Percentiles rank a stretch among this genome's conserved stretches.
Evolutionary conservation across 2,113 vertebrate genomes (phyloP).

Genomic region (Actinemys pallida): DNA sequence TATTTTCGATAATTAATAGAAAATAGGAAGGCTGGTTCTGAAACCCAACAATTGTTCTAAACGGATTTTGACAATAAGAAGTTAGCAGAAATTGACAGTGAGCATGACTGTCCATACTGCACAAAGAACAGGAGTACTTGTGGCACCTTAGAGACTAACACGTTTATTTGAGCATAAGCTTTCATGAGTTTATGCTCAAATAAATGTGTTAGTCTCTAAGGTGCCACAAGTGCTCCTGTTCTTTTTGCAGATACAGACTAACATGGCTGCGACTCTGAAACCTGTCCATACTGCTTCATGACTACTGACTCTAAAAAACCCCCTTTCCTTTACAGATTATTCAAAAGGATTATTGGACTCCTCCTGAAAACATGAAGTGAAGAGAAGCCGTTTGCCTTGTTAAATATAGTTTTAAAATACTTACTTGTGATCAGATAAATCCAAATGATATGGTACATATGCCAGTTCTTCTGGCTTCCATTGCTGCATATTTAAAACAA

Average conservation of each 20-base stretch:
- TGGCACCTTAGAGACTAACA: too few relatives aligned
- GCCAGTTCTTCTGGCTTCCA: conserved; percentile 92
- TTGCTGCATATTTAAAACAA: conserved; percentile 92
- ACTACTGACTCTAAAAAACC: background rate
- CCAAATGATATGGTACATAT: conserved; percentile 89
- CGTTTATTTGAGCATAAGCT: too few relatives aligned
- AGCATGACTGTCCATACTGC: background rate
- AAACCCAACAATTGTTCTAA: background rate
- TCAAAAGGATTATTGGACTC: background rate
- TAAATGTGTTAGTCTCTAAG: too few relatives aligned
- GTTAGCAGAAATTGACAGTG: background rate
- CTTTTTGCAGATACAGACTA: too few relatives aligned
- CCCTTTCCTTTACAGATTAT: background rate
- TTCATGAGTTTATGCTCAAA: too few relatives aligned
- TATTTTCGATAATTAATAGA: background rate
- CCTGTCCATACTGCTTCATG: background rate
- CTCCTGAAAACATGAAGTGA: background rate
- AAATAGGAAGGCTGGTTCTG: background rate
- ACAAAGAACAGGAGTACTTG: too few relatives aligned
- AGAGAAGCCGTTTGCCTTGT: background rate
- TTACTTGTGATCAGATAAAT: conserved; percentile 88
- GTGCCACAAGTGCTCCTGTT: too few relatives aligned
- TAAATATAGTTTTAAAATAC: conserved; percentile 1
- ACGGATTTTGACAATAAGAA: background rate
- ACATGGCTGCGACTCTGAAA: too few relatives aligned